Evolutionary conservation across 1,140 invertebrate species (phyloP).

Genomic region (Trichoplusia ni): DNA sequence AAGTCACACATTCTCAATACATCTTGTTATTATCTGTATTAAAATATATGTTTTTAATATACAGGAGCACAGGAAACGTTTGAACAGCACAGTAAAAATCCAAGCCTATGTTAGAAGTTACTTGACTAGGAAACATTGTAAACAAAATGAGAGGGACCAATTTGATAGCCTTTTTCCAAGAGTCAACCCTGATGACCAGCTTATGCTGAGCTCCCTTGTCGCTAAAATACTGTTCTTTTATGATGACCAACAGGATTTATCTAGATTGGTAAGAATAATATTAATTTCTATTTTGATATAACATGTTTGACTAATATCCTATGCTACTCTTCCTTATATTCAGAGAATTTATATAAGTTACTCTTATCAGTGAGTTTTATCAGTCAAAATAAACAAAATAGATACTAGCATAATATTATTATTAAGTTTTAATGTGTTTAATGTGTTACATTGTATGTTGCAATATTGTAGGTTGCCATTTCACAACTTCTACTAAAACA

Average conservation of each 20-base stretch:
- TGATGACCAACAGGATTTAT: slow-evolving; percentile 84
- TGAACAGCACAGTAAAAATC: slow-evolving; percentile 88
- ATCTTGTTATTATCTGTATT: neutral
- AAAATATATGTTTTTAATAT: slow-evolving; percentile 24
- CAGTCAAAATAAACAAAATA: too few relatives aligned
- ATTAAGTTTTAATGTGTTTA: slow-evolving; percentile 7
- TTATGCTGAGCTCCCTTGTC: slow-evolving; percentile 81
- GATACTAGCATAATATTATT: slow-evolving; percentile 1
- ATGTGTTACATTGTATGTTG: too few relatives aligned
- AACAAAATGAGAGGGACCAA: slow-evolving; percentile 84
- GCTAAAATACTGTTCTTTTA: slow-evolving; percentile 90
- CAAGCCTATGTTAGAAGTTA: slow-evolving; percentile 91
- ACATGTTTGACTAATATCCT: neutral
- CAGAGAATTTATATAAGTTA: neutral
- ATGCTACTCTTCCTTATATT: too few relatives aligned
- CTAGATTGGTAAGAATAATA: slow-evolving; percentile 85
- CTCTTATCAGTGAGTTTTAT: neutral
- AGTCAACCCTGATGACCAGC: slow-evolving; percentile 77
- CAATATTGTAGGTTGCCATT: slow-evolving; percentile 83
- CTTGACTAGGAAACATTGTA: slow-evolving; percentile 85
- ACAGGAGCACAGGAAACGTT: slow-evolving; percentile 86
- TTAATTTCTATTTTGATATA: neutral
- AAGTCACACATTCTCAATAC: too few relatives aligned
- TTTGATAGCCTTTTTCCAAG: slow-evolving; percentile 86
- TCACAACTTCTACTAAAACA: slow-evolving; percentile 83